Base-by-base conservation (phyloP, 2,888 invertebrate species). In the Andrena hattorfiana region DNA sequence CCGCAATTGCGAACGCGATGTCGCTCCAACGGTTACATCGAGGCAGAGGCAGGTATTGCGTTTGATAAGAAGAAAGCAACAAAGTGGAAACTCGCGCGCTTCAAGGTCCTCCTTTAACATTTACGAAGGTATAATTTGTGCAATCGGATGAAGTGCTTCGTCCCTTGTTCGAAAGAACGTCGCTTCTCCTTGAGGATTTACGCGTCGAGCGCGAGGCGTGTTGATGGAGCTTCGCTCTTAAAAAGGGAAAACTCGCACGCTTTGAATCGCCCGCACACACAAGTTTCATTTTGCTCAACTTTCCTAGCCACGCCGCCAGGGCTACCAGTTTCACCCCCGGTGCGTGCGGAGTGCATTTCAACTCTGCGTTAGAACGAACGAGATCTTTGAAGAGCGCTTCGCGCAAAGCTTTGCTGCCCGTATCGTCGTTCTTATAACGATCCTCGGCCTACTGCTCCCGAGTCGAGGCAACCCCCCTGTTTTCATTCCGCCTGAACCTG, bases 51-150 rank as follows among this genome's bases (percentile, higher is more conserved):
- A 35, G 35, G 20, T 16, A 26, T 63, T 42, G 26, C 16, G 54
- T 54, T n/a, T 54, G 42, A 59, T 56, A 63, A n/a, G 30, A 26
- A 8, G 5, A 26, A 30, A 49, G 60, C 26, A 60, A 60, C 68
- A 23, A 26, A 20, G 54, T 66, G 73, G 59, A 66, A 64, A 35
- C 71, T 28, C 67, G 42, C 68, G 72, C 60, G 69, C 60, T 35
- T 7, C 23, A 74, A 83, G 80, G 84, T 84, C 78, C 70, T 69
- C 75, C 82, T 80, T 86, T 77, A 87, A 72, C 69, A 35, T 89
- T 90, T 85, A 86, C 85, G 74, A 84, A 72, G 66, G 83, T 80
- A 82, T 86, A 85, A 89, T 89, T 79, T 35, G 69, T 86, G 84
- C 87, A 83, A 82, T 84, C 82, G 85, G 83, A 85, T 84, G 85